phyloP scores from a whole-genome alignment of 2,888 invertebrate genomes.

The Mesorhabditis belari region DNA sequence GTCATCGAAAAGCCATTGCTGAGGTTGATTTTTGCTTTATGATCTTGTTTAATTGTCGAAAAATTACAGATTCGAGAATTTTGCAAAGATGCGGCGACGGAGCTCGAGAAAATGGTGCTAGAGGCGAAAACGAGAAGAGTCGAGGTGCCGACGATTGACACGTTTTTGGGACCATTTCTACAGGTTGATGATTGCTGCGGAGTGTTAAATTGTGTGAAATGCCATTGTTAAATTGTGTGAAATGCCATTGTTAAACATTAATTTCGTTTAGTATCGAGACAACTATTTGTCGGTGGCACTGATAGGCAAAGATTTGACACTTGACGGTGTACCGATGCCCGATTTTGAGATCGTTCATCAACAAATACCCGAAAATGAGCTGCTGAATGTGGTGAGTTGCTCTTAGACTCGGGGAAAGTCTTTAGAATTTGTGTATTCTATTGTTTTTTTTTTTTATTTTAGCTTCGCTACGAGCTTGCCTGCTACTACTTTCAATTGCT shows the following conservation, averaged over 20 bases:
- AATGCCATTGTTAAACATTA: background rate
- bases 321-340: background rate
- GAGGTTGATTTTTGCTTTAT: no score
- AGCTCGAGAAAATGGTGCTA: background rate
- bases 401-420: no score
- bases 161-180: background rate
- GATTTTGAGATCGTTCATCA: background rate
- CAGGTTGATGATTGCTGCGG: no score
- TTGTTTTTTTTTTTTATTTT: background rate
- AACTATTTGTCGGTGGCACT: background rate
- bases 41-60: background rate
- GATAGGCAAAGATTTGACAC: background rate
- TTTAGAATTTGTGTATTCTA: no score
- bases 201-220: no score
- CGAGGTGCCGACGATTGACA: background rate
- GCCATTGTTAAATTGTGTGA: no score
- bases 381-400: background rate
- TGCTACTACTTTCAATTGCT: background rate
- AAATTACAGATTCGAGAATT: background rate
- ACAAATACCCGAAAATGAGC: background rate
- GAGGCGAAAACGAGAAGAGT: background rate
- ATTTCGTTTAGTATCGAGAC: background rate
- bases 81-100: background rate
- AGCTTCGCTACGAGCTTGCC: conserved; percentile 15
- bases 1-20: background rate